Base-by-base conservation (phyloP, 2,888 invertebrate species). In the Gisinianus flammeolus region DNA sequence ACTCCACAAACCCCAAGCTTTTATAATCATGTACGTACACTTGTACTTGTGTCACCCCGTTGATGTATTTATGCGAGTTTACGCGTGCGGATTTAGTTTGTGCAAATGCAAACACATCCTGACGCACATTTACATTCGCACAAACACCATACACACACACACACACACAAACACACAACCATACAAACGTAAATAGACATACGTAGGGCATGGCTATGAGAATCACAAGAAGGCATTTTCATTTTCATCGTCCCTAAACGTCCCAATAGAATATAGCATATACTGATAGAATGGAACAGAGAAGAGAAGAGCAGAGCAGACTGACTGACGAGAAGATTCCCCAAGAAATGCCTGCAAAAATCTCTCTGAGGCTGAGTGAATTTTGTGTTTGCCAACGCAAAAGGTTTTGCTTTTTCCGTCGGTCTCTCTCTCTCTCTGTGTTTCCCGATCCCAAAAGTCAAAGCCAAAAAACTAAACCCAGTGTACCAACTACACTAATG, bases 21-120 rank as follows among this genome's bases (percentile, higher is more conserved):
- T 44, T 4, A 44, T 44, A 44, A 44, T 44, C 12, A 16, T 44
- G 19, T 16, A 44, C 44, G 44, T 44, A 35, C 35, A 35, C n/a
- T 56, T 22, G 16, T 22, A 22, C 16, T n/a, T 56, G 58, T 58
- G 22, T n/a, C 44, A 10, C 6, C 5, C 26, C 28, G 62, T 26
- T 62, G 62, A 62, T 62, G 62, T 62, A 62, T 62, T 62, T 62
- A 62, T 62, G 62, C 54, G 54, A n/a, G 16, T 54, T 6, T 44
- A 16, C 16, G 44, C 24, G 56, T 58, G 56, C 26, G 62, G 22
- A 26, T 22, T 62, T 22, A 24, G 62, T 62, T 10, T 62, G 24
- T 62, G 24, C 62, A 3, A n/a, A n/a, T 62, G 24, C 62, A 44
- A 44, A 44, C 44, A 44, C 44, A 44, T 19, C n/a, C 19, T 4